Conservation (phyloP, 2,797 vertebrate species). For the Megaceryle alcyon region DNA sequence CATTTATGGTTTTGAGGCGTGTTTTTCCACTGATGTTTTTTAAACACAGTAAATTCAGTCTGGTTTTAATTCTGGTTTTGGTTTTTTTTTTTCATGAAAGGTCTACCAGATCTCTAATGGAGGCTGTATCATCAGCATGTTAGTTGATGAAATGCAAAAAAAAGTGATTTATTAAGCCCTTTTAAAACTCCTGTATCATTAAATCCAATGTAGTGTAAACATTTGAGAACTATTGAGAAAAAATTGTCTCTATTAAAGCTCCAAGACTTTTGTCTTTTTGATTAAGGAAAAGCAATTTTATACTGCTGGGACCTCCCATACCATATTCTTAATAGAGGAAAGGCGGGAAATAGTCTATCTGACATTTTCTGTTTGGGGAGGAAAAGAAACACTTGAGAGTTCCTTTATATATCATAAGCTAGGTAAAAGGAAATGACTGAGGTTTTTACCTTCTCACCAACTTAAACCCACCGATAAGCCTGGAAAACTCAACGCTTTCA, state of each 20-base stretch:
- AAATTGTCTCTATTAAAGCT: constrained; percentile 21
- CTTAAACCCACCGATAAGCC: background rate
- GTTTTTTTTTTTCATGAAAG: background rate
- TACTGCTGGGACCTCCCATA: background rate
- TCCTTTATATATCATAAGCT: background rate
- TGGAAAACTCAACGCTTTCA: background rate
- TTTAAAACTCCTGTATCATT: background rate
- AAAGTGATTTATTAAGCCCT: background rate
- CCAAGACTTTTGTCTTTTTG: background rate
- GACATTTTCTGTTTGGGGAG: background rate
- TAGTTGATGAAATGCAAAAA: background rate
- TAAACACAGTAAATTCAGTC: background rate
- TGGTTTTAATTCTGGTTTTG: background rate
- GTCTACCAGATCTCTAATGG: background rate
- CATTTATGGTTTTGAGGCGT: background rate
- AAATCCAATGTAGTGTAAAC: background rate
- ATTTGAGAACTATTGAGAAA: constrained; percentile 16
- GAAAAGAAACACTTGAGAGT: constrained; percentile 6
- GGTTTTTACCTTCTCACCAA: background rate
- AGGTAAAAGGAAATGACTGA: background rate
- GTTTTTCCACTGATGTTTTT: constrained; percentile 16
- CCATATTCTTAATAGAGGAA: background rate
- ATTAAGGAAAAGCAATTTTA: constrained; percentile 39
- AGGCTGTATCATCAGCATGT: background rate
- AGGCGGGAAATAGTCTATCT: constrained; percentile 3